Percentiles rank a stretch among this genome's conserved stretches.
Evolutionary conservation across 2,888 invertebrate species (phyloP).

Genomic region (Merodon equestris): DNA sequence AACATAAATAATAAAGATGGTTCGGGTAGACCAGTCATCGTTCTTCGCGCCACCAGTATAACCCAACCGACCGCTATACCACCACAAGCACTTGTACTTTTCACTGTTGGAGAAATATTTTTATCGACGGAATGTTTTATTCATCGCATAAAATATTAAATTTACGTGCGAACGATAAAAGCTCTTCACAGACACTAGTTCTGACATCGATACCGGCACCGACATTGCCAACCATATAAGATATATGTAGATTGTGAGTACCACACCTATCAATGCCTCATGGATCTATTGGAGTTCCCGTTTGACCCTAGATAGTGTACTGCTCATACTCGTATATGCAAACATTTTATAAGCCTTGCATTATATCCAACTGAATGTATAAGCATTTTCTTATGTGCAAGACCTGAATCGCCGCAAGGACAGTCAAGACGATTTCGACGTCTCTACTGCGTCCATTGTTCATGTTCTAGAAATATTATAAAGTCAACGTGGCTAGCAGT

Average conservation of each 20-base stretch:
- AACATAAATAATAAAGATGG: conserved; percentile 57
- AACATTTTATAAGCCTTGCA: conserved; percentile 54
- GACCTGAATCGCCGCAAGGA: conserved; percentile 37
- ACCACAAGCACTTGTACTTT: conserved; percentile 49
- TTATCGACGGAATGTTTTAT: conserved; percentile 65
- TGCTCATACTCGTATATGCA: conserved; percentile 42
- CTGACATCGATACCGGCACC: conserved; percentile 28
- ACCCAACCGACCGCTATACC: conserved; percentile 10
- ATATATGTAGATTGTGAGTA: background rate
- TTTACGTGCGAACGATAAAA: conserved; percentile 63
- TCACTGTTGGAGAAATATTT: conserved; percentile 54
- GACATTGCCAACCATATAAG: conserved; percentile 7
- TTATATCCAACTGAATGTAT: conserved; percentile 46
- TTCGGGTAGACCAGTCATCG: conserved; percentile 26
- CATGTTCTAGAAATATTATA: conserved; percentile 48
- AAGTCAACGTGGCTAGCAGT: conserved; percentile 30
- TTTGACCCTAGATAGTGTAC: conserved; percentile 23
- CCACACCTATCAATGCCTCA: background rate
- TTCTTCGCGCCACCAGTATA: conserved; percentile 30
- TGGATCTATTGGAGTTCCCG: background rate
- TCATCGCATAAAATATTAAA: conserved; percentile 66
- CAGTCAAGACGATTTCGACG: conserved; percentile 3
- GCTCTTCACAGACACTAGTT: conserved; percentile 19
- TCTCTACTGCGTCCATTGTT: conserved; percentile 39
- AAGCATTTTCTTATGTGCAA: conserved; percentile 50